These are phyloP conservation scores for Drosophila niveifrons DNA, from an alignment of 2,888 invertebrate species.

Conservation along the genomic window DNA sequence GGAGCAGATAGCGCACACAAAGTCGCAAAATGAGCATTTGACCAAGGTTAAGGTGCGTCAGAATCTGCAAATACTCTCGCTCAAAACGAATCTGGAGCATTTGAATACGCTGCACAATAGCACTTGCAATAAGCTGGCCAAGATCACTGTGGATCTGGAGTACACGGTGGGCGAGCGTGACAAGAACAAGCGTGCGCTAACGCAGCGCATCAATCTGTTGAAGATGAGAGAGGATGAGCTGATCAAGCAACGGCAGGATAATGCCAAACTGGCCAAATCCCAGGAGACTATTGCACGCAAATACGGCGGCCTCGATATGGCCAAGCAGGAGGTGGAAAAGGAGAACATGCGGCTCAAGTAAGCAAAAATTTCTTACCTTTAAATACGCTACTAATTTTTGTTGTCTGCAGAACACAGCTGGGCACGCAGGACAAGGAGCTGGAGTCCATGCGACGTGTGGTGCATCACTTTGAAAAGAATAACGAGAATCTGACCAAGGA, in stretches of 20 bases:
- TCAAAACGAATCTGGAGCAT: slow-evolving; percentile 83
- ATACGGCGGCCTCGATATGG: slow-evolving; percentile 76
- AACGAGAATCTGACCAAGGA: slow-evolving; percentile 82
- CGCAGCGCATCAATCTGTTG: slow-evolving; percentile 81
- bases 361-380: neutral
- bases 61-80: slow-evolving; percentile 84
- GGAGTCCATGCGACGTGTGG: slow-evolving; percentile 82
- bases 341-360: slow-evolving; percentile 82
- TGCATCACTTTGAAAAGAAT: slow-evolving; percentile 81
- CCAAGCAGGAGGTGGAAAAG: slow-evolving; percentile 77
- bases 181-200: slow-evolving; percentile 79
- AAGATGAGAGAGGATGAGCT: slow-evolving; percentile 85
- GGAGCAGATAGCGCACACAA: slow-evolving; percentile 78
- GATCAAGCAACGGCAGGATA: slow-evolving; percentile 82
- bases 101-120: slow-evolving; percentile 82
- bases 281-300: slow-evolving; percentile 83
- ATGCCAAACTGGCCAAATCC: slow-evolving; percentile 80
- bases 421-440: slow-evolving; percentile 83
- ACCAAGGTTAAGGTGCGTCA: slow-evolving; percentile 84
- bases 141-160: slow-evolving; percentile 83
- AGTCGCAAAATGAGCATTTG: slow-evolving; percentile 76
- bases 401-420: slow-evolving; percentile 73
- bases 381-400: neutral
- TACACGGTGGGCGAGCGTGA: slow-evolving; percentile 82
- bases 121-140: slow-evolving; percentile 83